Evolutionary conservation across 2,888 invertebrate species (phyloP), one percentile per base, ranked within the genome.

Genomic region (Phortica okadai): DNA sequence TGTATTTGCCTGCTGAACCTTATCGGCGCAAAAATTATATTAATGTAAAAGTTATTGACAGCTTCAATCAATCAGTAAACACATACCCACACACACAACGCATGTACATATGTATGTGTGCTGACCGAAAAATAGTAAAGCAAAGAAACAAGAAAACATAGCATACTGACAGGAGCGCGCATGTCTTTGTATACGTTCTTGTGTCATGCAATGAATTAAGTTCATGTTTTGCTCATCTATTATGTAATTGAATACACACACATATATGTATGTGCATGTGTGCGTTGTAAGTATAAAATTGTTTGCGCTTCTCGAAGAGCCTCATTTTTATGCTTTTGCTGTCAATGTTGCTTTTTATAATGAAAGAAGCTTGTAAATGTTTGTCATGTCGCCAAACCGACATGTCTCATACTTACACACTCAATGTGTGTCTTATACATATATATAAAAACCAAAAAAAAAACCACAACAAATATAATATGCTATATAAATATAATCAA

Each of bases 11-110:
- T 74, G 76, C 69, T 66, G 16, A 75, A 74, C 54, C 78, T 78
- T 81, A 83, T 82, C 83, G 87, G 81, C 88, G 81, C 76, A 79
- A 50, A 82, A 89, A 87, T 88, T 89, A 87, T 85, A 89, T 89
- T 88, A 84, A 84, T 85, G 86, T 83, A 85, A 84, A 84, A 89
- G 84, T 84, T 89, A 89, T 89, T 89, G 89, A 89, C 90, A 90
- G 89, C 87, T 82, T 82, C 84, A 82, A 89, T 89, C 89, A 90
- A 89, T 89, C 90, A 89, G 82, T 50, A 25, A 42, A 70, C 41
- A 70, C 78, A 78, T 80, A 77, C 82, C 81, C 78, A 80, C 80
- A 84, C 62, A 82, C 69, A 10, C 64, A 54, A 21, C 21, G 21
- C 21, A 21, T 21, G 21, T 21, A 21, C 21, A 1, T 1, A 21